These are phyloP conservation scores for Clepsis dumicolana DNA, from an alignment of 2,888 invertebrate species.

Conservation along the genomic window DNA sequence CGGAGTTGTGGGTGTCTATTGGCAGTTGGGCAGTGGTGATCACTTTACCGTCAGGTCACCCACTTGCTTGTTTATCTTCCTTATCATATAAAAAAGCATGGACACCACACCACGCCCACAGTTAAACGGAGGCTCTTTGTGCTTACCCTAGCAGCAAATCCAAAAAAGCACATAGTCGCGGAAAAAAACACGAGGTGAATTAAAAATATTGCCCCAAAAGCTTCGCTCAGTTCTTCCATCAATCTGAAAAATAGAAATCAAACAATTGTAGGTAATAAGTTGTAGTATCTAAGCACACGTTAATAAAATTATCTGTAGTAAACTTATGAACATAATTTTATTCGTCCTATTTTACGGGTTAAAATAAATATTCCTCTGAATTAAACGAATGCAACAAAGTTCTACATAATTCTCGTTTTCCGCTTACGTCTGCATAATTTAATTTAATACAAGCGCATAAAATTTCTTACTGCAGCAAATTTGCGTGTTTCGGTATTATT, in stretches of 20 bases:
- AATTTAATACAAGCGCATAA: background rate
- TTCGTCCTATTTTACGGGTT: background rate
- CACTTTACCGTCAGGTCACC: no score
- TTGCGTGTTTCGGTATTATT: slow-evolving; percentile 21
- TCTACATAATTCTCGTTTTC: background rate
- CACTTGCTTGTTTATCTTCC: no score
- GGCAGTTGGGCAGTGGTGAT: no score
- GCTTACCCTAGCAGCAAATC: slow-evolving; percentile 49
- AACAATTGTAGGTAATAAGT: no score
- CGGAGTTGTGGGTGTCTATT: no score
- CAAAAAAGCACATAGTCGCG: slow-evolving; percentile 47
- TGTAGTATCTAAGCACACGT: no score
- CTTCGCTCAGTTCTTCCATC: slow-evolving; percentile 44
- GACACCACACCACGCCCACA: no score
- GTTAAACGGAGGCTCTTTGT: no score
- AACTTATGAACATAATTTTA: no score
- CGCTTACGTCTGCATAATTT: background rate
- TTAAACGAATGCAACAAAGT: background rate
- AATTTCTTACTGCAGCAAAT: slow-evolving; percentile 22
- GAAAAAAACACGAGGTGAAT: slow-evolving; percentile 48
- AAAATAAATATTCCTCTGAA: background rate
- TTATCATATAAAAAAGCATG: no score
- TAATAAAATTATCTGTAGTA: no score
- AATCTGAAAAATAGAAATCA: slow-evolving; percentile 16
- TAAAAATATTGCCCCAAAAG: slow-evolving; percentile 48